Conservation (phyloP, 2,113 vertebrate species). For the Myotis yumanensis region DNA sequence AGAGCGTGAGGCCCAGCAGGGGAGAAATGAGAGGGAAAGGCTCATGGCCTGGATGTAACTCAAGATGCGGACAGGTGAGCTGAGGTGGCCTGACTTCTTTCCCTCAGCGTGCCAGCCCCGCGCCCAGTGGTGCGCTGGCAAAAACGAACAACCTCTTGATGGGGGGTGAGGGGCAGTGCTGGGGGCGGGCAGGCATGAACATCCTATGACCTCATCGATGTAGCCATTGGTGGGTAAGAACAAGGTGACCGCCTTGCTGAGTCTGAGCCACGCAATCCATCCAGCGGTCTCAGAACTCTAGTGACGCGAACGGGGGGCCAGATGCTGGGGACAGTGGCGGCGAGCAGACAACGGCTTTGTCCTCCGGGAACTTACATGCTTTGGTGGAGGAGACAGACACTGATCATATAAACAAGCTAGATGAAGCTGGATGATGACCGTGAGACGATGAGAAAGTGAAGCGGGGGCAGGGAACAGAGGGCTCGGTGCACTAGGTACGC, state of each 20-base stretch:
- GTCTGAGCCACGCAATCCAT: not conserved
- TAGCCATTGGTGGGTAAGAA: not conserved
- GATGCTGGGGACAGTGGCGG: not conserved
- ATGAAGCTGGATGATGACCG: accelerated
- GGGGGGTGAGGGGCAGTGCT: not conserved
- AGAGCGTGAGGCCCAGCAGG: not conserved
- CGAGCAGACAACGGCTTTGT: not conserved
- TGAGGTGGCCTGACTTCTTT: not conserved
- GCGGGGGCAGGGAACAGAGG: not conserved
- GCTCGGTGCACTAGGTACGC: not conserved
- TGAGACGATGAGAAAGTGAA: too few relatives aligned
- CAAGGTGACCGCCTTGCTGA: accelerated
- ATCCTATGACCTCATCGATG: not conserved
- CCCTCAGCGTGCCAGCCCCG: not conserved
- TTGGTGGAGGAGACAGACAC: not conserved
- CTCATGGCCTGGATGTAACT: not conserved
- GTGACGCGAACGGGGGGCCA: not conserved
- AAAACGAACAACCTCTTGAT: not conserved
- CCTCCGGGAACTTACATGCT: not conserved
- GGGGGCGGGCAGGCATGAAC: not conserved
- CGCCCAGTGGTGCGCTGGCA: not conserved
- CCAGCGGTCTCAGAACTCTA: not conserved
- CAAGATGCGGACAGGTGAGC: not conserved
- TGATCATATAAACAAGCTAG: not conserved
- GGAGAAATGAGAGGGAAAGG: not conserved